phyloP scores from a whole-genome alignment of 1,140 invertebrate species.

The Cephus cinctus region DNA sequence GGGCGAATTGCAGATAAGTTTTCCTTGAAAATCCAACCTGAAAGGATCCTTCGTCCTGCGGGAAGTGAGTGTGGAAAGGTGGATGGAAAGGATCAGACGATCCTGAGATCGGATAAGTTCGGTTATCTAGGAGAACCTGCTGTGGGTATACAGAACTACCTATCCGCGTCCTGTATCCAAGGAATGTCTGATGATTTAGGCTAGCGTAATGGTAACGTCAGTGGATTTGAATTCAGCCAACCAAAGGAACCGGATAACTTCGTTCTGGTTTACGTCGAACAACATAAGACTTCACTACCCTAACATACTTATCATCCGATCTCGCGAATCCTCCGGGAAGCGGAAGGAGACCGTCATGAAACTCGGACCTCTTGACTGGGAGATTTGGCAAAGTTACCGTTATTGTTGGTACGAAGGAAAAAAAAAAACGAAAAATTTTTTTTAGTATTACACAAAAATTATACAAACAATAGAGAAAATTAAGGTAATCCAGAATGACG shows the following conservation, averaged over 20 bases:
- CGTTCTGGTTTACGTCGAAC: constrained; percentile 14
- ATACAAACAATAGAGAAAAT: no score
- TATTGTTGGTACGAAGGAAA: no score
- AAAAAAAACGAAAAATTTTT: no score
- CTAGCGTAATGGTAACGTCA: constrained; percentile 19
- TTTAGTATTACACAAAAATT: no score
- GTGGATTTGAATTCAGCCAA: constrained; percentile 24
- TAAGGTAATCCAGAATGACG: no score
- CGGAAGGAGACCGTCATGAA: no score
- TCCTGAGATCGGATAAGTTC: constrained; percentile 14
- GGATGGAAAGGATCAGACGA: constrained; percentile 17
- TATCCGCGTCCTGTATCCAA: constrained; percentile 28
- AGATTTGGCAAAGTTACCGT: no score
- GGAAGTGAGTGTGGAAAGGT: constrained; percentile 10
- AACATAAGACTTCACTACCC: no score
- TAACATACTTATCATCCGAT: constrained; percentile 23
- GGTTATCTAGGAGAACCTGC: no score
- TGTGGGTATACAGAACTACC: constrained; percentile 28
- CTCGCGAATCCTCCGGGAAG: constrained; percentile 18
- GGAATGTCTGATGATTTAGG: constrained; percentile 26
- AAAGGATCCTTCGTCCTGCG: constrained; percentile 29
- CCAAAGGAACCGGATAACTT: constrained; percentile 31
- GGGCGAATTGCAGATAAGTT: constrained; percentile 60
- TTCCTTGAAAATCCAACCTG: constrained; percentile 51
- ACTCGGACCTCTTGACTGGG: no score